Percentiles rank a stretch among this genome's conserved stretches.
phyloP scores from a whole-genome alignment of 2,113 vertebrate species.

The Podilymbus podiceps region DNA sequence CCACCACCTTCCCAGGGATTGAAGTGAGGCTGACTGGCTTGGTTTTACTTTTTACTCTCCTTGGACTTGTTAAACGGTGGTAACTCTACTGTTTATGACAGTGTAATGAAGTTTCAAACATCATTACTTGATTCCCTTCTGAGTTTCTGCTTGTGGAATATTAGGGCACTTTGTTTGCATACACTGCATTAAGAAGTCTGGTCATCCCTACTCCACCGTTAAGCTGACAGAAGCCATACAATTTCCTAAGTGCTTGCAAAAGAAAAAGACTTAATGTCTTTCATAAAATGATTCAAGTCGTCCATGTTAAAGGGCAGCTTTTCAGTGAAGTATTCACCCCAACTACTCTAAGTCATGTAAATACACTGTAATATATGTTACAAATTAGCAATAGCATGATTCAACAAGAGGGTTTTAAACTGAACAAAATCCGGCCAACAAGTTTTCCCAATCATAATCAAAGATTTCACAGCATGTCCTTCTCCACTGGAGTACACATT shows the following conservation, averaged over 20 bases:
- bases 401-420: background rate
- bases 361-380: background rate
- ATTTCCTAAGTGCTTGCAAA: background rate
- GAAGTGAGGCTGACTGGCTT: background rate
- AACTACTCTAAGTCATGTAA: background rate
- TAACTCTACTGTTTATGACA: background rate
- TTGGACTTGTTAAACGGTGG: background rate
- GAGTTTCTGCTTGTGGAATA: background rate
- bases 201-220: background rate
- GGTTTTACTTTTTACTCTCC: background rate
- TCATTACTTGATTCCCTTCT: background rate
- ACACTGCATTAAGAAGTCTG: background rate
- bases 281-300: background rate
- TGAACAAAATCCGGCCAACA: background rate
- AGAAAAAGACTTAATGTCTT: background rate
- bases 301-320: background rate
- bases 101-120: background rate
- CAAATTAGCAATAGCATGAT: background rate
- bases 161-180: background rate
- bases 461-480: background rate
- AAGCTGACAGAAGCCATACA: background rate
- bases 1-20: background rate
- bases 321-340: background rate
- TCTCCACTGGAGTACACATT: background rate
- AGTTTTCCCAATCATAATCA: background rate